Evolutionary conservation across 2,888 invertebrate species (phyloP), one percentile per base, ranked within the genome.

Genomic region (Ennomos fuscantarius): DNA sequence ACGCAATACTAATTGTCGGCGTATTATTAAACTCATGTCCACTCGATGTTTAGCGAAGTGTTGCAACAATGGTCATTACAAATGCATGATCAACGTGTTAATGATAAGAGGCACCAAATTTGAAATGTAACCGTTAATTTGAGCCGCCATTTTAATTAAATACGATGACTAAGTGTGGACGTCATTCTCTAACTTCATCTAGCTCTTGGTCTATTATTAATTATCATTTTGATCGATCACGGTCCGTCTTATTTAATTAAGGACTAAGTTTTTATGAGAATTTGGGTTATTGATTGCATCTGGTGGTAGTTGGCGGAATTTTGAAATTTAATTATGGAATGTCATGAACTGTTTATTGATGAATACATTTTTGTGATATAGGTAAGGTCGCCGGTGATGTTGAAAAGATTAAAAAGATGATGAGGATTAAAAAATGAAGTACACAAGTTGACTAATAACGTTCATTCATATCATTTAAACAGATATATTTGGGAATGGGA

Each of bases 201-300:
- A 74, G 71, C 35, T 52, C 77, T 77, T 83, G 82, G 84, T 84
- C 86, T 89, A 88, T 87, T 89, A 89, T 89, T 91, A 89, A 90
- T 91, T 91, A 89, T 87, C 89, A 87, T 89, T 90, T 88, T 91
- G 89, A 92, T 90, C 82, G 90, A 90, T 91, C 88, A 87, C 79
- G 86, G 76, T 78, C 73, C 83, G 79, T 84, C 86, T 87, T 89
- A 86, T 87, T 89, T 90, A 81, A 89, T 90, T 87, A 88, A 77
- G 84, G 85, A 82, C 75, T 66, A 76, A 76, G 78, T 81, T 82
- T 81, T 81, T 82, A 75, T 79, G 77, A 72, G 76, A 65, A 76
- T 74, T 70, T 68, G 66, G 74, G 86, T 87, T 88, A 87, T 85
- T 86, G 84, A 79, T 63, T 54, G 59, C 58, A 62, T 55, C 49